Conservation (phyloP, 2,797 vertebrate genomes). For the Typhlichthys subterraneus region DNA sequence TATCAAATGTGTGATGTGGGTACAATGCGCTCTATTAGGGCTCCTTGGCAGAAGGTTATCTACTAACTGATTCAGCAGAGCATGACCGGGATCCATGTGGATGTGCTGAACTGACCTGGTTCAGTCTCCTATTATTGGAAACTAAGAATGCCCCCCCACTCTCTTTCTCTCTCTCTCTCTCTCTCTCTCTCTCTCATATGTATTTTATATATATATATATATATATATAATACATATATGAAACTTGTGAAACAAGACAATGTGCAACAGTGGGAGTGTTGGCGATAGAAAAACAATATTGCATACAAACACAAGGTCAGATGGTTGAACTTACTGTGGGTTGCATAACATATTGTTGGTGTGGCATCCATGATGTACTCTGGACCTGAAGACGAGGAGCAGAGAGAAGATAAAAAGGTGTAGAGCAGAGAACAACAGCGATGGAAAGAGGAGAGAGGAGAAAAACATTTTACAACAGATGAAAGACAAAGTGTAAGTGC, state of each 20-base stretch:
- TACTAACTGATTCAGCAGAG: constrained; percentile 51
- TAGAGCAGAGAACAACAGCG: not conserved
- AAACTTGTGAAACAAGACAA: not conserved
- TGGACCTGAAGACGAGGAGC: constrained; percentile 86
- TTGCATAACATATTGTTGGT: constrained; percentile 99
- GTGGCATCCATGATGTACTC: constrained; percentile 99
- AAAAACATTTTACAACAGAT: not conserved
- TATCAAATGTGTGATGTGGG: constrained; percentile 23
- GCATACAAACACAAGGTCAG: constrained; percentile 16
- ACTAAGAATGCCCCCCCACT: too few relatives aligned
- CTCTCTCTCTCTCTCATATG: too few relatives aligned
- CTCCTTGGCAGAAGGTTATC: constrained; percentile 27
- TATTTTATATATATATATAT: too few relatives aligned
- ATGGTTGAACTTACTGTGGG: constrained; percentile 91
- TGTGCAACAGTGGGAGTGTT: not conserved
- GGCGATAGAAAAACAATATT: not conserved
- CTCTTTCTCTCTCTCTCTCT: too few relatives aligned
- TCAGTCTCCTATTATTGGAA: constrained; percentile 5
- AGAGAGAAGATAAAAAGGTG: not conserved
- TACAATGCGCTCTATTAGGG: constrained; percentile 8
- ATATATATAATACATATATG: too few relatives aligned
- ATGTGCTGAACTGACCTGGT: constrained; percentile 17
- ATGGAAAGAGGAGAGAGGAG: not conserved
- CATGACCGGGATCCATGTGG: constrained; percentile 8
- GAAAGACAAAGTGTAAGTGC: constrained; percentile 9